A percentile compares a stretch with the other conserved stretches of the same genome.
Conservation (phyloP, 2,888 invertebrate genomes). For the Ferrisia virgata region DNA sequence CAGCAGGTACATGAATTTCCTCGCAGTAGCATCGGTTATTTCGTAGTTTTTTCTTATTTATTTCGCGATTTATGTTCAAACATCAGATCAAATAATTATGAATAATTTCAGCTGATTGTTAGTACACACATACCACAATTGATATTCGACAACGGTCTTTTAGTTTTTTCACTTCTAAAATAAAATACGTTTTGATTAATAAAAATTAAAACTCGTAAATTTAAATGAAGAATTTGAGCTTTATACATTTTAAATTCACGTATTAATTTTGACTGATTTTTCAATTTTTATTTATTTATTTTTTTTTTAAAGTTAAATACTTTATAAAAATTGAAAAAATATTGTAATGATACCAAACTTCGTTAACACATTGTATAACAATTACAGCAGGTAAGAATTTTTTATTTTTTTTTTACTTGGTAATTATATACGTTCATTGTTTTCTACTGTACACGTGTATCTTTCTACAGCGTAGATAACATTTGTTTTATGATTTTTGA, state of each 20-base stretch:
- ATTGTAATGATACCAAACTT: conserved; percentile 4
- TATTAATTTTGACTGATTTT: neutral
- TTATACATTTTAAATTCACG: neutral
- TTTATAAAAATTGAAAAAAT: neutral
- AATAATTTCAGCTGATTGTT: neutral
- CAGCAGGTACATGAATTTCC: conserved; percentile 32
- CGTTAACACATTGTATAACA: neutral
- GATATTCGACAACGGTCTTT: neutral
- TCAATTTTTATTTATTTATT: neutral
- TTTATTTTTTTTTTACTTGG: neutral
- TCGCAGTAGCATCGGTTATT: neutral
- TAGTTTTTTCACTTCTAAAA: too few relatives aligned
- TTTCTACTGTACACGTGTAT: neutral
- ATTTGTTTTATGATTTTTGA: neutral
- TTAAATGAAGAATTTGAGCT: neutral
- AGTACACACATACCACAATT: too few relatives aligned
- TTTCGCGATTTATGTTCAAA: neutral
- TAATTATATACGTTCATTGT: neutral
- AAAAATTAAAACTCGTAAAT: too few relatives aligned
- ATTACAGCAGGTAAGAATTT: conserved; percentile 1
- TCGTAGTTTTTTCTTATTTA: neutral
- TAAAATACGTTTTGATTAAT: too few relatives aligned
- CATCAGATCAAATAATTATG: neutral
- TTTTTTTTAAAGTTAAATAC: too few relatives aligned
- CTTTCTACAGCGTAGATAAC: neutral